Percentiles rank a stretch among this genome's conserved stretches.
These are phyloP conservation scores for Artibeus jamaicensis DNA, from an alignment of 2,797 vertebrate species.

Conservation along the genomic window DNA sequence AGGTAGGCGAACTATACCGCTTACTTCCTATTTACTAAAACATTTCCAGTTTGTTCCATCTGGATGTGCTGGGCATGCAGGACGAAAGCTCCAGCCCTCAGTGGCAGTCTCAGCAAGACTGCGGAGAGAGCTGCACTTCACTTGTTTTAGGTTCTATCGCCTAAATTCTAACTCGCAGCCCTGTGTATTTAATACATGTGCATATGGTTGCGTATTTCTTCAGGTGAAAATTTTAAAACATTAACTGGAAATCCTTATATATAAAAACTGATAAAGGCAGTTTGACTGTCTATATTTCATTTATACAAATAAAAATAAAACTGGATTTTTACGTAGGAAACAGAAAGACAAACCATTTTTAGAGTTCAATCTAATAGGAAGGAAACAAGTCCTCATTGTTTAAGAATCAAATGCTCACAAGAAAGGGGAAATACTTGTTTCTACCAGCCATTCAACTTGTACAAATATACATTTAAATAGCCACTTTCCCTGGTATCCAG, in stretches of 20 bases:
- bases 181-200: constrained; percentile 57
- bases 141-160: constrained; percentile 69
- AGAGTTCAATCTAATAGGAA: constrained; percentile 6
- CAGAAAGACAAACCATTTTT: constrained; percentile 23
- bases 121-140: constrained; percentile 65
- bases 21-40: constrained; percentile 45
- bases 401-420: constrained; percentile 42
- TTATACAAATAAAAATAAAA: not conserved
- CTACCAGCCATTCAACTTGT: constrained; percentile 4
- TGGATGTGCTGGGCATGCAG: constrained; percentile 60
- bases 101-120: constrained; percentile 67
- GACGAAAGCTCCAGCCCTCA: constrained; percentile 59
- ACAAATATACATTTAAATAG: constrained; percentile 68
- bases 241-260: constrained; percentile 49
- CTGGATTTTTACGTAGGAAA: not conserved
- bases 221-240: constrained; percentile 47
- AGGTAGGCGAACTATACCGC: constrained; percentile 46
- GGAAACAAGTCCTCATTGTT: not conserved
- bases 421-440: constrained; percentile 34
- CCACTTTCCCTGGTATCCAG: constrained; percentile 47
- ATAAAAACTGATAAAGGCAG: not conserved
- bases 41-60: constrained; percentile 52
- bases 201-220: constrained; percentile 48
- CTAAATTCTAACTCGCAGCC: constrained; percentile 69
- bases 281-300: not conserved